phyloP scores from a whole-genome alignment of 2,113 vertebrate species.

The Cephalopholis sonnerati region DNA sequence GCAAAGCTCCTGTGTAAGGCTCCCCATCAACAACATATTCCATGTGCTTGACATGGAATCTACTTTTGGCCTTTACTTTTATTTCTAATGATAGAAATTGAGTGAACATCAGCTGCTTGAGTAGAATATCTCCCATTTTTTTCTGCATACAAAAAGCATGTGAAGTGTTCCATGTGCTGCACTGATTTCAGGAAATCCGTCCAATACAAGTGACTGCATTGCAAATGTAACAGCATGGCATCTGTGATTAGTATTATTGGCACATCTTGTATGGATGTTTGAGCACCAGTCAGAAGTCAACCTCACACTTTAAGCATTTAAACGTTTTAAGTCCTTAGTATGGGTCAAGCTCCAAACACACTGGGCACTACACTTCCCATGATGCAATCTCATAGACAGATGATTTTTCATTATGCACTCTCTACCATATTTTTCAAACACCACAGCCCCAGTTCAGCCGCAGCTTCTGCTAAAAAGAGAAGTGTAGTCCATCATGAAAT shows the following conservation, averaged over 20 bases:
- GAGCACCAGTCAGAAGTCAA: neutral
- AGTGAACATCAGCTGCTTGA: no score
- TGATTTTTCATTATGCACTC: no score
- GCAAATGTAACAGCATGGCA: neutral
- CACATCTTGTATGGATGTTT: neutral
- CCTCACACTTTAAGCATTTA: constrained; percentile 1
- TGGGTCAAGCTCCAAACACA: no score
- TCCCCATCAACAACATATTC: neutral
- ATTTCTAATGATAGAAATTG: no score
- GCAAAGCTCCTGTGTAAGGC: neutral
- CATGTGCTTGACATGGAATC: neutral
- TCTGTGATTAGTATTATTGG: neutral
- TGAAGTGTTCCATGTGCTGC: neutral
- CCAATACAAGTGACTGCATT: neutral
- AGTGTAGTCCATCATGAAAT: no score
- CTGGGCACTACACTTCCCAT: no score
- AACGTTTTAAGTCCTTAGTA: no score
- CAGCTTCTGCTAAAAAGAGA: no score
- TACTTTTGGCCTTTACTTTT: neutral
- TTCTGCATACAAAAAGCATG: neutral
- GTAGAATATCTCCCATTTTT: neutral
- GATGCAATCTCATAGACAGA: no score
- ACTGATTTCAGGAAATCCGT: neutral
- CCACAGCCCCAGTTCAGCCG: no score
- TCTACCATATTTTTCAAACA: no score